Conservation (phyloP, 2,888 invertebrate species). For the Drosophila niveifrons region DNA sequence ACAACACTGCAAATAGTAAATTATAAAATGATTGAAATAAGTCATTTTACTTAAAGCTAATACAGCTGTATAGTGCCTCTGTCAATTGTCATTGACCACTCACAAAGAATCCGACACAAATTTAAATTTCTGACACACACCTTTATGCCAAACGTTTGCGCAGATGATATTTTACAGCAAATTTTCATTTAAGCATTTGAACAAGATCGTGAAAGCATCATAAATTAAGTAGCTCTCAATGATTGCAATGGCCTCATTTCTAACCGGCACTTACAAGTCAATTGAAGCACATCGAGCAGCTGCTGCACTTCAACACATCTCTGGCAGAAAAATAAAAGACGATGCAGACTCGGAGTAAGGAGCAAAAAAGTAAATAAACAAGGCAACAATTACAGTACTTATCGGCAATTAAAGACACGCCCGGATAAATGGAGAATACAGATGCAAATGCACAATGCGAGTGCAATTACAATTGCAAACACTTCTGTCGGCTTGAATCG, state of each 20-base stretch:
- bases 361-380: conserved; percentile 55
- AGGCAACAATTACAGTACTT: conserved; percentile 63
- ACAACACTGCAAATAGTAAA: not conserved
- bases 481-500: conserved; percentile 17
- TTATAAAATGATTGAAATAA: no score
- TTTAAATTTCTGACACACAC: not conserved
- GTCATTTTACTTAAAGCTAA: no score
- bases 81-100: not conserved
- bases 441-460: conserved; percentile 40
- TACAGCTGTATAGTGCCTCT: no score
- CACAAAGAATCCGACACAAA: not conserved
- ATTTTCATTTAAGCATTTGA: not conserved
- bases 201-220: conserved; percentile 6
- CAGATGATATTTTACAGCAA: not conserved
- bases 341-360: conserved; percentile 1
- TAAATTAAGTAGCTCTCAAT: conserved; percentile 2
- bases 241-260: conserved; percentile 23
- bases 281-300: conserved; percentile 36
- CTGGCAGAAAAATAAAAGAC: conserved; percentile 3
- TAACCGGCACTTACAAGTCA: conserved; percentile 13
- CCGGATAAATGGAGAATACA: conserved; percentile 37
- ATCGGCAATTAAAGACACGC: conserved; percentile 69
- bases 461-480: conserved; percentile 26
- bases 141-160: not conserved
- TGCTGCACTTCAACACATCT: conserved; percentile 64